Percentiles rank a stretch among this genome's conserved stretches.
phyloP scores from a whole-genome alignment of 1,140 invertebrate species.

The Ylistrum balloti region DNA sequence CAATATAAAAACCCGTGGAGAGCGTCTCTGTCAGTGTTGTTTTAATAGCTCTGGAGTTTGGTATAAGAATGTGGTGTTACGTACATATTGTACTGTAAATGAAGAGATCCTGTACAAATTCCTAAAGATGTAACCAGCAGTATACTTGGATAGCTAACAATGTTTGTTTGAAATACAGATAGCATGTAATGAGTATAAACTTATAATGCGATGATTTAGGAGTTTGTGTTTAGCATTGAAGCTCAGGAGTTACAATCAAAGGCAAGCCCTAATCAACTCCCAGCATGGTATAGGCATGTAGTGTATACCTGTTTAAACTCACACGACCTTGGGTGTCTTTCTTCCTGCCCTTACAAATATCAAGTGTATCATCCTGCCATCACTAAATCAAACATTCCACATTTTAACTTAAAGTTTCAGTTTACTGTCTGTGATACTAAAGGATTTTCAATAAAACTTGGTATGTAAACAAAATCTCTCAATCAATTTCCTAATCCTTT shows the following conservation, averaged over 20 bases:
- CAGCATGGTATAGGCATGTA: background rate
- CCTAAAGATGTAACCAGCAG: background rate
- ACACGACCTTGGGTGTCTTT: background rate
- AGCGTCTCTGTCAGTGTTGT: background rate
- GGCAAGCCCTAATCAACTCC: background rate
- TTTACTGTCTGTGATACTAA: background rate
- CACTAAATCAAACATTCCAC: background rate
- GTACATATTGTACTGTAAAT: background rate
- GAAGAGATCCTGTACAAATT: background rate
- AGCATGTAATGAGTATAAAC: conserved; percentile 29
- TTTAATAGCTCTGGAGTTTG: background rate
- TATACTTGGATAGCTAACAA: background rate
- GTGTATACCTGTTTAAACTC: background rate
- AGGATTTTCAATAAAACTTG: conserved; percentile 10
- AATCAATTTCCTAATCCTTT: background rate
- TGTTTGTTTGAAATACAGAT: conserved; percentile 17
- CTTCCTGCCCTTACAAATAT: background rate
- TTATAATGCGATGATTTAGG: background rate
- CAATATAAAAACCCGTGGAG: background rate
- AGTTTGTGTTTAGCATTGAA: conserved; percentile 18
- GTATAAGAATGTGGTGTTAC: background rate
- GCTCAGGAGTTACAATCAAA: background rate
- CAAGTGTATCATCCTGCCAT: background rate
- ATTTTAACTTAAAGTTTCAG: background rate
- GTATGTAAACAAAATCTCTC: conserved; percentile 3